phyloP scores from a whole-genome alignment of 2,888 invertebrate genomes.

The Cephus nigrinus region DNA sequence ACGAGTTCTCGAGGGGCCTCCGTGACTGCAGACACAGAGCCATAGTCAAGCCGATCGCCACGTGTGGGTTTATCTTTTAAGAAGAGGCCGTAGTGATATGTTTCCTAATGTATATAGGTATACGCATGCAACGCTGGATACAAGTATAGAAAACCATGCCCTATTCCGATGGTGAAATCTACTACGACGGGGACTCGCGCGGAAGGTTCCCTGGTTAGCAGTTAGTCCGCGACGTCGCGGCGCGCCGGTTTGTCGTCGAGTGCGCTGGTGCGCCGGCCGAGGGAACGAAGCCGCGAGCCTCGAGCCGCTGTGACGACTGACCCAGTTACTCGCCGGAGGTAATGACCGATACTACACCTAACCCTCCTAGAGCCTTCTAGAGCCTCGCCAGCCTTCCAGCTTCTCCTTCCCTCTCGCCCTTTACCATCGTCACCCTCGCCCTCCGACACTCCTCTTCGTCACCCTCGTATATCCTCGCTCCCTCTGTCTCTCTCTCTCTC shows the following conservation, averaged over 20 bases:
- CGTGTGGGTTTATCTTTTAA: neutral
- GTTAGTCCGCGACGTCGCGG: conserved; percentile 1
- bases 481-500: neutral
- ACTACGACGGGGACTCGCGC: conserved; percentile 28
- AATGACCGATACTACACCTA: conserved; percentile 67
- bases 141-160: neutral
- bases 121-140: neutral
- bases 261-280: neutral
- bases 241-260: conserved; percentile 3
- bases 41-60: neutral
- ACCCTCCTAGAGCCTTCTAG: conserved; percentile 51
- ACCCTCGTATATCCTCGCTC: neutral
- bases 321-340: conserved; percentile 65
- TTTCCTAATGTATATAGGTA: neutral
- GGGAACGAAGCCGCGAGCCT: conserved; percentile 45
- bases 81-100: neutral
- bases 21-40: conserved; percentile 17
- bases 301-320: conserved; percentile 64
- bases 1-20: conserved; percentile 16
- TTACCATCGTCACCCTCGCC: conserved; percentile 5
- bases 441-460: neutral
- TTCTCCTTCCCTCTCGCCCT: conserved; percentile 21
- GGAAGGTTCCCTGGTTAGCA: conserved; percentile 29
- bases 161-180: neutral
- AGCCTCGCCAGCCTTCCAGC: conserved; percentile 10